These are phyloP conservation scores for Oscheius sp. DNA, from an alignment of 2,888 invertebrate species.

Conservation along the genomic window DNA sequence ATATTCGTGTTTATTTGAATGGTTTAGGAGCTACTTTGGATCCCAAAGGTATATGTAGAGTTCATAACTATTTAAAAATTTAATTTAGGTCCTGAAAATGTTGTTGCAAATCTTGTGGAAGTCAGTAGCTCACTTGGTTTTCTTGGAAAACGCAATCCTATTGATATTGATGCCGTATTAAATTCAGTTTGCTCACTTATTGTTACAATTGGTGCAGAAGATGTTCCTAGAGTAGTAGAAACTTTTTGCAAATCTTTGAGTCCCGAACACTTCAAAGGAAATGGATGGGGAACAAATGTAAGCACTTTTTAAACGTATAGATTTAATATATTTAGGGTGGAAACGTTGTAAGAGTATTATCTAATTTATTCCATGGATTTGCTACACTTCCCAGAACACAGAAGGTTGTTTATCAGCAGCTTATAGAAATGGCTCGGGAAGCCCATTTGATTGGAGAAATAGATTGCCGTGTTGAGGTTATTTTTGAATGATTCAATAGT, in stretches of 20 bases:
- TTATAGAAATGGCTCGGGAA: slow-evolving; percentile 49
- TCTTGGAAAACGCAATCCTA: slow-evolving; percentile 23
- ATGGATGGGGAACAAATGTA: slow-evolving; percentile 64
- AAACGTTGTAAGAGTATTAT: slow-evolving; percentile 79
- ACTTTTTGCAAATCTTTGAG: slow-evolving; percentile 45
- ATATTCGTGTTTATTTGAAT: slow-evolving; percentile 89
- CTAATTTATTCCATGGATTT: slow-evolving; percentile 91
- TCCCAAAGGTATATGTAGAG: neutral
- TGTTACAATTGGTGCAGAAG: slow-evolving; percentile 86
- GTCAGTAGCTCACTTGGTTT: slow-evolving; percentile 38
- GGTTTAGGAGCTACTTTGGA: slow-evolving; percentile 77
- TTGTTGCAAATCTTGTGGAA: slow-evolving; percentile 51
- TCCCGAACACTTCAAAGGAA: slow-evolving; percentile 55
- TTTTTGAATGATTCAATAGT: neutral
- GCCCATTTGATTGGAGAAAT: slow-evolving; percentile 51
- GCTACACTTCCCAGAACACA: slow-evolving; percentile 85
- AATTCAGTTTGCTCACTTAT: slow-evolving; percentile 96
- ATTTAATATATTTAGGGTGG: slow-evolving; percentile 60
- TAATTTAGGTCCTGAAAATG: slow-evolving; percentile 46
- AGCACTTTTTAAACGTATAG: slow-evolving; percentile 3
- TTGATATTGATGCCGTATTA: slow-evolving; percentile 89
- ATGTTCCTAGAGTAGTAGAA: slow-evolving; percentile 88
- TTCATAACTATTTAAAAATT: no score
- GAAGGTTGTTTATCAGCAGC: slow-evolving; percentile 80
- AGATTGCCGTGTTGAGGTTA: slow-evolving; percentile 43